A percentile compares a stretch with the other conserved stretches of the same genome.
phyloP scores from a whole-genome alignment of 2,888 invertebrate genomes.

The Mesopsocus fuscifrons region DNA sequence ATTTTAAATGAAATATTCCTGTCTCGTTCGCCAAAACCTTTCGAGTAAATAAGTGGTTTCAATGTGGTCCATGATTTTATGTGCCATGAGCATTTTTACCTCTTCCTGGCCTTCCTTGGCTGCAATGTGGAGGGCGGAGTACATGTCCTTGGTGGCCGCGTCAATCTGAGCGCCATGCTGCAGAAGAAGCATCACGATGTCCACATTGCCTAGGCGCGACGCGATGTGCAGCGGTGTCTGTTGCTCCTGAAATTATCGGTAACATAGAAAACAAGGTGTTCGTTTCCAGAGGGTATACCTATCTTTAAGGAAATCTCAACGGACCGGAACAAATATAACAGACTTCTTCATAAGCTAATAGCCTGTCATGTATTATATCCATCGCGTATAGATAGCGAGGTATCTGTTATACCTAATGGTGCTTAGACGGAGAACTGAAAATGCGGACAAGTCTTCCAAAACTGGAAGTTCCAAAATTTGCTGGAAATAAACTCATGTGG shows the following conservation, averaged over 20 bases:
- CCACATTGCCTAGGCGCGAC: constrained; percentile 84
- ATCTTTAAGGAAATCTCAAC: too few relatives aligned
- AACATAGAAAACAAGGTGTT: too few relatives aligned
- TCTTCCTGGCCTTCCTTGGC: constrained; percentile 93
- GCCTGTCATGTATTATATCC: not conserved
- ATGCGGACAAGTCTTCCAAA: too few relatives aligned
- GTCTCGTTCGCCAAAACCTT: constrained; percentile 33
- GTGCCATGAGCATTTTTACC: constrained; percentile 23
- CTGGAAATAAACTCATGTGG: too few relatives aligned
- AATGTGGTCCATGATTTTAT: constrained; percentile 30
- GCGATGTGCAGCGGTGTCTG: constrained; percentile 97
- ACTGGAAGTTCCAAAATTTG: too few relatives aligned
- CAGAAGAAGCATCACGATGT: constrained; percentile 81
- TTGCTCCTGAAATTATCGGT: constrained; percentile 49
- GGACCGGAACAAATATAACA: constrained; percentile 1
- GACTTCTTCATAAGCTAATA: not conserved
- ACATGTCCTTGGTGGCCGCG: constrained; percentile 82
- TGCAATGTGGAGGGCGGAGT: constrained; percentile 92
- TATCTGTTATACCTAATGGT: too few relatives aligned
- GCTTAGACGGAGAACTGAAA: too few relatives aligned
- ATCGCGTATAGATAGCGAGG: too few relatives aligned
- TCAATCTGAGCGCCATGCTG: constrained; percentile 86
- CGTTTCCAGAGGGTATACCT: too few relatives aligned
- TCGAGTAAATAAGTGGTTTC: constrained; percentile 33
- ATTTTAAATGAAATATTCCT: constrained; percentile 33